Base-by-base conservation (phyloP, 2,888 invertebrate genomes). In the Diaperis boleti region DNA sequence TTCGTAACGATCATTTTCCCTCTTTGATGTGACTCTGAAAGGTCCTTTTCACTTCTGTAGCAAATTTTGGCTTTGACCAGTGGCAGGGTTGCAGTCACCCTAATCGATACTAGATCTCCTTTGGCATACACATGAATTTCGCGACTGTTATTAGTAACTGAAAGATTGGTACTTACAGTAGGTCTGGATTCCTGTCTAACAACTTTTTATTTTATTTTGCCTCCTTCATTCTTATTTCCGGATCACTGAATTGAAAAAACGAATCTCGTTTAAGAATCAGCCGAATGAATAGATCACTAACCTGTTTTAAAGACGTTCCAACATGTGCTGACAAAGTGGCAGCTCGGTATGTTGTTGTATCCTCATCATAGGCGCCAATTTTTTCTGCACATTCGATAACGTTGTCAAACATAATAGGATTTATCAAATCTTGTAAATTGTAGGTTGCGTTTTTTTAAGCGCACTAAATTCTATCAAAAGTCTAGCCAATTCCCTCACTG, bases 271-370 rank as follows among this genome's bases (percentile, higher is more conserved):
- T 37, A 14, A 37, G 11, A 6, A 37, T 10, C 6, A 37, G 11
- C 2, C 13, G 37, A 37, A 37, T 37, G 6, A 37, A 14, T 13
- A 37, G 3, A 6, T 37, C 37, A 37, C 37, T 13, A 37, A 13
- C 37, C 14, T 37, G 37, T 13, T 37, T 37, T 13, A 37, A 13
- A 3, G 37, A 37, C 11, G 37, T 37, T 11, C 37, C 37, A 13
- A 37, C 14, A 13, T 37, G 37, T 5, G 37, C 37, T 13, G 37
- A 10, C 8, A 37, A 37, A 37, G 13, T 37, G 11, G 37, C 13
- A 3, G 37, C 37, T 13, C 14, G 7, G 37, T 37, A 37, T 10
- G 37, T 13, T 37, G 11, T 37, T 10, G 3, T 13, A 6, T 37
- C 13, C 13, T 7, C 3, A 13, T 37, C 14, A 8, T 13, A 37